Conservation (phyloP, 2,113 vertebrate genomes). For the Mobula birostris region DNA sequence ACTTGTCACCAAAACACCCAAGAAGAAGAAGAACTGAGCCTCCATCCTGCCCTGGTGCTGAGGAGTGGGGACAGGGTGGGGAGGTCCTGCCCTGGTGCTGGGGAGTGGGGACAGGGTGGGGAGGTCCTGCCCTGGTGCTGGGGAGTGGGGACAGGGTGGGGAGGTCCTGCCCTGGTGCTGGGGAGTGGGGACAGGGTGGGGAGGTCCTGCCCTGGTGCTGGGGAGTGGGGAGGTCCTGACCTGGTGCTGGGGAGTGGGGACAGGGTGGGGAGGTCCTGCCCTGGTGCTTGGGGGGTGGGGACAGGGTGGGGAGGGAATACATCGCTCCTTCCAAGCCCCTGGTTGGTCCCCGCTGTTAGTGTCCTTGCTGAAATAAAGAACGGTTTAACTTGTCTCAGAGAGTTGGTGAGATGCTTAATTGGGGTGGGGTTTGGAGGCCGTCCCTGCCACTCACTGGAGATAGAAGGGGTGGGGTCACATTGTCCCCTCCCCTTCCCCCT, state of each 20-base stretch:
- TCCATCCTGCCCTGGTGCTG: neutral
- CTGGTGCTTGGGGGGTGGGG: neutral
- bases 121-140: neutral
- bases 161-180: neutral
- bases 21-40: conserved; percentile 84
- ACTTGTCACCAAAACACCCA: conserved; percentile 63
- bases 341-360: conserved; percentile 36
- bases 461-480: too few species aligned
- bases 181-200: neutral
- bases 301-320: neutral
- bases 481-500: neutral
- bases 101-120: neutral
- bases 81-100: neutral
- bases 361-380: conserved; percentile 45
- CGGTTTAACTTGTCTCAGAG: conserved; percentile 46
- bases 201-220: neutral
- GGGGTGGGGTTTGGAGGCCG: too few species aligned
- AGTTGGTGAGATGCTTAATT: neutral
- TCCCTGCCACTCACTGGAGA: too few species aligned
- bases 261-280: neutral
- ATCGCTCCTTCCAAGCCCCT: neutral
- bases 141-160: neutral
- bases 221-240: neutral
- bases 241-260: neutral
- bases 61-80: neutral